A percentile compares a stretch with the other conserved stretches of the same genome.
Conservation (phyloP, 2,888 invertebrate genomes). For the Spilosoma lubricipeda region DNA sequence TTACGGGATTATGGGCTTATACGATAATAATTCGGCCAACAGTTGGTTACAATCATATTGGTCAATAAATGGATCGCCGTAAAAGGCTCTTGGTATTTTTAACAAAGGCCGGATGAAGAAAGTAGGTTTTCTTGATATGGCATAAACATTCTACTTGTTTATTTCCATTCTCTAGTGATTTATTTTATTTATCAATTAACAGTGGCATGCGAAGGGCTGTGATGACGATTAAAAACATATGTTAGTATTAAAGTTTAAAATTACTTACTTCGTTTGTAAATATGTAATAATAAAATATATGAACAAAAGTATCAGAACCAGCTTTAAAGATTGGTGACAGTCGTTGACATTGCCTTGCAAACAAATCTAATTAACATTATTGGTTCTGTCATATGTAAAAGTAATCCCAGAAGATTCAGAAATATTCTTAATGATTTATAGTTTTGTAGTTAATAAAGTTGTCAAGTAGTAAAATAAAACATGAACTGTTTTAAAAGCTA, state of each 20-base stretch:
- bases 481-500: neutral
- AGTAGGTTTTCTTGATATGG: neutral
- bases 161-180: neutral
- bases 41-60: neutral
- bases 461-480: neutral
- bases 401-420: neutral
- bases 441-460: neutral
- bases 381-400: neutral
- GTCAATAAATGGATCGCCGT: neutral
- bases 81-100: neutral
- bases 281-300: neutral
- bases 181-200: neutral
- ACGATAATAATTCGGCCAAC: neutral
- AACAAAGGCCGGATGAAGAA: neutral
- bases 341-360: too few relatives aligned
- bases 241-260: neutral
- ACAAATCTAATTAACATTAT: too few relatives aligned
- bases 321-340: neutral
- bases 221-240: too few relatives aligned
- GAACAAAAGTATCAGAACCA: neutral
- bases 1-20: neutral
- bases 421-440: neutral
- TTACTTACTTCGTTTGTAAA: neutral
- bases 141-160: neutral
- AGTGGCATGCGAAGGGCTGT: too few relatives aligned